phyloP scores from a whole-genome alignment of 2,113 vertebrate species.

The Rhizomys pruinosus region DNA sequence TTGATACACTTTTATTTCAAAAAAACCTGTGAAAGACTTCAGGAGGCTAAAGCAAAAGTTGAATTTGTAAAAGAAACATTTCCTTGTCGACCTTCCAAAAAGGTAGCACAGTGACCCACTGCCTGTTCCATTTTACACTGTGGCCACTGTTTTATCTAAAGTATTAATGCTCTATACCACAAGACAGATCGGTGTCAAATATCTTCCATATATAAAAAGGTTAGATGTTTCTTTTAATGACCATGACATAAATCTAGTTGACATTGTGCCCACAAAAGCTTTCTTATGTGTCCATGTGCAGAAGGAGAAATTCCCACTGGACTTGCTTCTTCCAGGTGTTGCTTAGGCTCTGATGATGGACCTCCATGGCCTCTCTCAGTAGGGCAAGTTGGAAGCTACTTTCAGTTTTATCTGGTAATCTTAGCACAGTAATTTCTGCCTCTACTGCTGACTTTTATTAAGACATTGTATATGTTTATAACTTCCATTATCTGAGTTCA shows the following conservation, averaged over 20 bases:
- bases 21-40: constrained; percentile 66
- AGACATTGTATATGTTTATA: background rate
- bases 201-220: background rate
- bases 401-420: background rate
- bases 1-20: constrained; percentile 68
- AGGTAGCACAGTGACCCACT: background rate
- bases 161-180: background rate
- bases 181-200: background rate
- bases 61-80: constrained; percentile 61
- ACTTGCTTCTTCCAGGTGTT: too few relatives aligned
- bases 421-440: background rate
- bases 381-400: background rate
- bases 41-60: constrained; percentile 74
- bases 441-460: constrained; percentile 58
- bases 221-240: background rate
- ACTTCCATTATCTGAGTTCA: constrained; percentile 45
- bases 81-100: background rate
- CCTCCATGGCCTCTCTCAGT: background rate
- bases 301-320: background rate
- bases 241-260: background rate
- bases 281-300: background rate
- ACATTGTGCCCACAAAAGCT: background rate
- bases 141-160: background rate
- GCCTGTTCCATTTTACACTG: too few relatives aligned
- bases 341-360: too few relatives aligned